phyloP scores from a whole-genome alignment of 2,113 vertebrate species.

The Campylomormyrus tamandua region DNA sequence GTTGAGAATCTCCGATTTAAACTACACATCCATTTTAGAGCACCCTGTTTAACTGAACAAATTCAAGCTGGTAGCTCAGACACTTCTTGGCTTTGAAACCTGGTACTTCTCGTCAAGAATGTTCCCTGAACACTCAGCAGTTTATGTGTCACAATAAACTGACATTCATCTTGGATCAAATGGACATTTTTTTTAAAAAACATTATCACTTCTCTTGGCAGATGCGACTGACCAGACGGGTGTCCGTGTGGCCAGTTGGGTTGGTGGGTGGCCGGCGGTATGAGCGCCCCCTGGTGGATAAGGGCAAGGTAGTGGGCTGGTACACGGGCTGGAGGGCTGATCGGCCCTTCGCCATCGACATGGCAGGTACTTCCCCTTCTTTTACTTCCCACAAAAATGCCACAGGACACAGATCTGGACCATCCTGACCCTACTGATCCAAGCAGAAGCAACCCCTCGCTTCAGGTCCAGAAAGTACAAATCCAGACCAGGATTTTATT shows the following conservation, averaged over 20 bases:
- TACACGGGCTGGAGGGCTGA: conserved; percentile 97
- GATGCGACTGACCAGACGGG: conserved; percentile 88
- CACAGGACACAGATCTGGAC: not conserved
- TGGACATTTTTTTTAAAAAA: not conserved
- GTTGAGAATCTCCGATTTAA: too few relatives aligned
- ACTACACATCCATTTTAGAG: not conserved
- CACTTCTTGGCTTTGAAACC: not conserved
- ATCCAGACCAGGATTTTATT: too few relatives aligned
- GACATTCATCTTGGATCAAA: not conserved
- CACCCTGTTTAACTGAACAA: not conserved
- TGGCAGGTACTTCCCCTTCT: conserved; percentile 73
- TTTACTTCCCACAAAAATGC: not conserved
- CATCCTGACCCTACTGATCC: not conserved
- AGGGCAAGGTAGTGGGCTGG: conserved; percentile 91
- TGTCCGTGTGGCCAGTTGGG: conserved; percentile 93
- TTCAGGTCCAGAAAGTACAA: too few relatives aligned
- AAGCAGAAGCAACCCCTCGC: not conserved
- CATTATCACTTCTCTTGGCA: conserved; percentile 38
- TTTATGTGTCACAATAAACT: not conserved
- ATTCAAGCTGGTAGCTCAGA: not conserved
- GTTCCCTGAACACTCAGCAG: not conserved
- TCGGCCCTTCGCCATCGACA: conserved; percentile 91
- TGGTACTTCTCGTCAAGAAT: not conserved
- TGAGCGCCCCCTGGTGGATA: conserved; percentile 84
- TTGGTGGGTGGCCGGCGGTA: conserved; percentile 89